phyloP scores from a whole-genome alignment of 2,888 invertebrate genomes.

The Carpatolechia fugitivella region DNA sequence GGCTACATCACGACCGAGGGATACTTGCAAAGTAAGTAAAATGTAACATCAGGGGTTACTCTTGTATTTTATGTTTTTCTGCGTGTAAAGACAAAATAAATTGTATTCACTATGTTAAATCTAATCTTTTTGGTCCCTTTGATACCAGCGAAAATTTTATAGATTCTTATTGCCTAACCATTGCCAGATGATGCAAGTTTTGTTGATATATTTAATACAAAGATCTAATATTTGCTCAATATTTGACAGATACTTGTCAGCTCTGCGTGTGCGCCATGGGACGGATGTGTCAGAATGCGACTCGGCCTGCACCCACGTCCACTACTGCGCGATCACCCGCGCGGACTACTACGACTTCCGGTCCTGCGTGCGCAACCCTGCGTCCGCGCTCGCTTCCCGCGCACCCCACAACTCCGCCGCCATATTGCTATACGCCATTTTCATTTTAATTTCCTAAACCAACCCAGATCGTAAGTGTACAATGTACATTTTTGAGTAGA shows the following conservation, averaged over 20 bases:
- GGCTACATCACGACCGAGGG: slow-evolving; percentile 83
- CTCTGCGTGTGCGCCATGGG: slow-evolving; percentile 85
- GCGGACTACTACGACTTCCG: slow-evolving; percentile 90
- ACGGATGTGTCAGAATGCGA: slow-evolving; percentile 80
- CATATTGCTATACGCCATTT: slow-evolving; percentile 64
- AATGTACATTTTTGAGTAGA: slow-evolving; percentile 12
- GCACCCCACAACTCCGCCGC: slow-evolving; percentile 66
- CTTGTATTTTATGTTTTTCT: too few species aligned
- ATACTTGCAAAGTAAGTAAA: slow-evolving; percentile 85
- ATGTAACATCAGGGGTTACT: not conserved
- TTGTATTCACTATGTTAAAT: too few species aligned
- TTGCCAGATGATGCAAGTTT: too few species aligned
- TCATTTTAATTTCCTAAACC: slow-evolving; percentile 48
- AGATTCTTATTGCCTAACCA: too few species aligned
- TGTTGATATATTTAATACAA: too few species aligned
- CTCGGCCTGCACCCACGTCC: slow-evolving; percentile 87
- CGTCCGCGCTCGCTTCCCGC: slow-evolving; percentile 85
- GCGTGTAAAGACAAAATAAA: too few species aligned
- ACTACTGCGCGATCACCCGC: slow-evolving; percentile 93
- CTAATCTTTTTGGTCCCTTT: too few species aligned
- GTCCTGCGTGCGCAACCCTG: slow-evolving; percentile 88
- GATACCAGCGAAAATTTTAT: too few species aligned
- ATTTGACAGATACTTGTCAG: slow-evolving; percentile 83
- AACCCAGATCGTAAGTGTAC: not conserved
- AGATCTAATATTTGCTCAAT: too few species aligned